Evolutionary conservation across 1,140 invertebrate genomes (phyloP).

Genomic region (Caenorhabditis tropicalis): DNA sequence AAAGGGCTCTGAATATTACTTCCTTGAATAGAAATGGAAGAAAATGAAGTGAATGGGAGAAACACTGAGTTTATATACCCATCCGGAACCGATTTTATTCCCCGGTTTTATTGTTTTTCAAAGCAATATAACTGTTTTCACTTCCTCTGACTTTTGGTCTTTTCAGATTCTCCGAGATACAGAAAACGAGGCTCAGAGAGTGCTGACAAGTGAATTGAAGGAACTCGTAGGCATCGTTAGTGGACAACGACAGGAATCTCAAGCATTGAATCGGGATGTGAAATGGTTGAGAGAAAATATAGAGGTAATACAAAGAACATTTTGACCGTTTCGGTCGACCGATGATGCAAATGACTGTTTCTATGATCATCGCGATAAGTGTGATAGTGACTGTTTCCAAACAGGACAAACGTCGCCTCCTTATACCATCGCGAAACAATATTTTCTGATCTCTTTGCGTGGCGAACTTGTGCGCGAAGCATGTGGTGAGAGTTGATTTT

Average conservation of each 20-base stretch:
- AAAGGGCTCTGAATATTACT: no score
- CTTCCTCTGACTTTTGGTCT: not conserved
- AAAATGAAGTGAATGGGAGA: no score
- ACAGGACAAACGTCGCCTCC: not conserved
- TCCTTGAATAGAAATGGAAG: no score
- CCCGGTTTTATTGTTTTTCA: not conserved
- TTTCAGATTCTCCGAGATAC: not conserved
- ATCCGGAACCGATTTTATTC: no score
- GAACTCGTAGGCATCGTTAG: not conserved
- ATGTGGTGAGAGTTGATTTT: not conserved
- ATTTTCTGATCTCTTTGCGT: constrained; percentile 30
- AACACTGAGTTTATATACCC: no score
- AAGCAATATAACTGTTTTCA: not conserved
- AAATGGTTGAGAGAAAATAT: constrained; percentile 34
- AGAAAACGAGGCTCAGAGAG: not conserved
- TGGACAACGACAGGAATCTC: constrained; percentile 5
- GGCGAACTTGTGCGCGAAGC: constrained; percentile 19
- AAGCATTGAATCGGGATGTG: not conserved
- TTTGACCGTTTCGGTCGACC: not conserved
- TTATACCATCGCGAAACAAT: not conserved
- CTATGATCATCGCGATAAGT: not conserved
- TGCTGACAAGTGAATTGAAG: not conserved
- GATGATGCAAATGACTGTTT: constrained; percentile 24
- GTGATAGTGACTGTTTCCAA: not conserved
- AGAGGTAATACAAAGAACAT: constrained; percentile 5